Evolutionary conservation across 2,113 vertebrate species (phyloP).

Genomic region (Sorex araneus): DNA sequence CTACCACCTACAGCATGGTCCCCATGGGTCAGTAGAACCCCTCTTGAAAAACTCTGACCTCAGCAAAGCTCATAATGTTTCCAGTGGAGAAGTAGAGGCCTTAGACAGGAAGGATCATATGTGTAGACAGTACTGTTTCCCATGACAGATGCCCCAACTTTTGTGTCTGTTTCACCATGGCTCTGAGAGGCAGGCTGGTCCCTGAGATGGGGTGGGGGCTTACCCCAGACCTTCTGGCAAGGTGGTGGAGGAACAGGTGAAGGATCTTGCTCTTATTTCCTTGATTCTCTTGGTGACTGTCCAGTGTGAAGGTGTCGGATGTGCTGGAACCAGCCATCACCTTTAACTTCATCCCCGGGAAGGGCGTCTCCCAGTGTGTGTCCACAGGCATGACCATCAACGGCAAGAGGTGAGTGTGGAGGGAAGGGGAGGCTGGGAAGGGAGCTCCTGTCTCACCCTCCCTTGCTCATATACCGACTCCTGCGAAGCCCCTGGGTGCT

Average conservation of each 20-base stretch:
- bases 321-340: neutral
- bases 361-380: constrained; percentile 64
- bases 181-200: neutral
- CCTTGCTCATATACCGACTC: neutral
- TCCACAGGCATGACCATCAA: constrained; percentile 66
- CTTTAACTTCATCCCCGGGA: fast-evolving
- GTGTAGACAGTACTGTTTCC: neutral
- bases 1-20: neutral
- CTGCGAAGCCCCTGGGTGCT: neutral
- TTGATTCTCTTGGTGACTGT: neutral
- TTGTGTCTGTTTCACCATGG: neutral
- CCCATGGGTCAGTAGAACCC: no score
- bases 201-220: neutral
- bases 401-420: constrained; percentile 82
- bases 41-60: neutral
- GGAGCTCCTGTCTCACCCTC: neutral
- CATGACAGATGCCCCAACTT: neutral
- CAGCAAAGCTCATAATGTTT: neutral
- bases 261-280: neutral
- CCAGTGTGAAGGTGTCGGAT: constrained; percentile 83
- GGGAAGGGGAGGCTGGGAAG: neutral
- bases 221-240: neutral
- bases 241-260: neutral
- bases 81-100: neutral
- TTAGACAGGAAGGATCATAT: neutral